Conservation (phyloP, 2,113 vertebrate species). For the Chlorodrepanis virens region DNA sequence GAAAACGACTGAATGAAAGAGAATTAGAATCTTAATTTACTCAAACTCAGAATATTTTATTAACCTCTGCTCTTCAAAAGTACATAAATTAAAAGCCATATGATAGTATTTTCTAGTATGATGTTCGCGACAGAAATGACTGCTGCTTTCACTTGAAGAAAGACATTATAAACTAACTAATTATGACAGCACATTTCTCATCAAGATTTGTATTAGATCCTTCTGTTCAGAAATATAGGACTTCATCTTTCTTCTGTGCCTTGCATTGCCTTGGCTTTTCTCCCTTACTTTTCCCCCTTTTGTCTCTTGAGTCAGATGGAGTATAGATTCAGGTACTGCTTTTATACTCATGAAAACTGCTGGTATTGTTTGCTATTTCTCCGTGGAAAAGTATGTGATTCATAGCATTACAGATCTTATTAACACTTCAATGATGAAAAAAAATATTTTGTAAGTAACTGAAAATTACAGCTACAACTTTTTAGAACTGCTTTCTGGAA, state of each 20-base stretch:
- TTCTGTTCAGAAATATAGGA: neutral
- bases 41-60: neutral
- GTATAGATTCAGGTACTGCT: neutral
- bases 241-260: neutral
- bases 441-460: neutral
- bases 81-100: neutral
- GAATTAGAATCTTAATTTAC: neutral
- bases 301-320: neutral
- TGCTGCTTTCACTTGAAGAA: neutral
- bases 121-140: neutral
- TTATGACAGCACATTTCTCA: neutral
- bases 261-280: neutral
- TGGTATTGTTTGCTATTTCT: neutral
- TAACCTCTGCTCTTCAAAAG: neutral
- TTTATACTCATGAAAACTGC: neutral
- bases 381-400: neutral
- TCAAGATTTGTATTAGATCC: neutral
- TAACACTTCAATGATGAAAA: neutral
- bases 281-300: neutral
- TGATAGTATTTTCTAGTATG: neutral
- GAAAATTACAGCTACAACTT: neutral
- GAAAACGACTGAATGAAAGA: neutral
- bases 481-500: neutral
- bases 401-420: neutral
- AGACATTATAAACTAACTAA: neutral